A percentile compares a stretch with the other conserved stretches of the same genome.
These are phyloP conservation scores for Zoanthus sociatus DNA, from an alignment of 92 coral and sea anemone species.

Conservation along the genomic window DNA sequence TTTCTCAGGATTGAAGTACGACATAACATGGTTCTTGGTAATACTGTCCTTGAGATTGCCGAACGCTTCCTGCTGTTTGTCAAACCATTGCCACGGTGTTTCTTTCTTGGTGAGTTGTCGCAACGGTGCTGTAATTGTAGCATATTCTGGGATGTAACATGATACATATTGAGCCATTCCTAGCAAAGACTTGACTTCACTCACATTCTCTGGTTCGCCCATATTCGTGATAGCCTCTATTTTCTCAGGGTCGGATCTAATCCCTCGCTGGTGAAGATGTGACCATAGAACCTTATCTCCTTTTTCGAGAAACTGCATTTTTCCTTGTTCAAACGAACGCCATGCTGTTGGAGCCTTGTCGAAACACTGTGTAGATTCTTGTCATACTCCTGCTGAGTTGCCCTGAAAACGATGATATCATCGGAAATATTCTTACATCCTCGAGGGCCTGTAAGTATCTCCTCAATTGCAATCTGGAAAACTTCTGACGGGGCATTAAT, in stretches of 20 bases:
- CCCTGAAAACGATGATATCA: not conserved
- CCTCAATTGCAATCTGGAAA: constrained; percentile 48
- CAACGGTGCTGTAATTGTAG: not conserved
- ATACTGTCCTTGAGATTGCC: not conserved
- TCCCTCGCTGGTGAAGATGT: not conserved
- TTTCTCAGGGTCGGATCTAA: not conserved
- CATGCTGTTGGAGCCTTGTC: not conserved
- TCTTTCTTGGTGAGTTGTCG: not conserved
- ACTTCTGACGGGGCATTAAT: constrained; percentile 53
- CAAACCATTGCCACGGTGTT: not conserved
- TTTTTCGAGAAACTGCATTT: not conserved
- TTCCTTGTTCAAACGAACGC: too few species aligned
- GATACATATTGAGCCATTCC: too few species aligned
- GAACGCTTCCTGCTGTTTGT: too few species aligned
- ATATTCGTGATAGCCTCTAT: too few species aligned
- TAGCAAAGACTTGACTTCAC: too few species aligned
- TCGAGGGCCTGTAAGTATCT: constrained; percentile 32
- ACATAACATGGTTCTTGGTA: not conserved
- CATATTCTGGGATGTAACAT: too few species aligned
- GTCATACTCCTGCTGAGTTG: not conserved
- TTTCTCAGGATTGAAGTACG: not conserved
- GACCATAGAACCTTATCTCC: not conserved
- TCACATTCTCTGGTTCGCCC: too few species aligned
- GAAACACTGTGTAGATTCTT: not conserved
- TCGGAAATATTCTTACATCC: constrained; percentile 23